Base-by-base conservation (phyloP, 2,888 invertebrate genomes). In the Teinopalpus imperialis region DNA sequence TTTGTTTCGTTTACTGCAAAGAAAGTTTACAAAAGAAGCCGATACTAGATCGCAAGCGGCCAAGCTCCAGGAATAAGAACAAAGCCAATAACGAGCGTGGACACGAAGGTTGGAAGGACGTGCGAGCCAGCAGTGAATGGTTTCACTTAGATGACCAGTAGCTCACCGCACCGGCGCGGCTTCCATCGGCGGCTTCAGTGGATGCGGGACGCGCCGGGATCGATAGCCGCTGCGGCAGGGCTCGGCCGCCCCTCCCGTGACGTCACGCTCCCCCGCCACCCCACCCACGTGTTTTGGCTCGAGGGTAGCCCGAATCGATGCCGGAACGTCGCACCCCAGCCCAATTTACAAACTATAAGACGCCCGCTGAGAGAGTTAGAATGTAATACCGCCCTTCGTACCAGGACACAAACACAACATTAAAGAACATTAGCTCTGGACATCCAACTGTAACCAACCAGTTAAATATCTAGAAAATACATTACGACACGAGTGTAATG, bases 171-270 rank as follows among this genome's bases (percentile, higher is more conserved):
- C 39, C 29, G 49, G 51, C 56, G 53, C 51, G 43, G 52, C 54
- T 67, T 60, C 62, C 59, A 57, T 54, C 54, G 46, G 46, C 31
- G 52, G 51, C 58, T 63, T 70, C 68, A 74, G 69, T 72, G 70
- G 63, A 61, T 61, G 63, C 59, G 57, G 46, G 49, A 44, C 43
- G 53, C 46, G 48, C 43, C 50, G 44, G 58, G 64, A 68, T 65
- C 66, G 61, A 66, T 66, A 63, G 46, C 53, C 62, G 61, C 59
- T 69, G 69, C 70, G 67, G 69, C 64, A 70, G 42, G 44, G 40
- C 30, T 35, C 41, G 45, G 43, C 48, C 44, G 40, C 52, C 52
- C 54, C 51, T 48, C 67, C 69, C 57, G 71, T 77, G 75, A 76
- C 78, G 70, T 72, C 69, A 76, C 67, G 46, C 39, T 57, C 39